Base-by-base conservation (phyloP, 2,888 invertebrate genomes). In the Deilephila porcellus region DNA sequence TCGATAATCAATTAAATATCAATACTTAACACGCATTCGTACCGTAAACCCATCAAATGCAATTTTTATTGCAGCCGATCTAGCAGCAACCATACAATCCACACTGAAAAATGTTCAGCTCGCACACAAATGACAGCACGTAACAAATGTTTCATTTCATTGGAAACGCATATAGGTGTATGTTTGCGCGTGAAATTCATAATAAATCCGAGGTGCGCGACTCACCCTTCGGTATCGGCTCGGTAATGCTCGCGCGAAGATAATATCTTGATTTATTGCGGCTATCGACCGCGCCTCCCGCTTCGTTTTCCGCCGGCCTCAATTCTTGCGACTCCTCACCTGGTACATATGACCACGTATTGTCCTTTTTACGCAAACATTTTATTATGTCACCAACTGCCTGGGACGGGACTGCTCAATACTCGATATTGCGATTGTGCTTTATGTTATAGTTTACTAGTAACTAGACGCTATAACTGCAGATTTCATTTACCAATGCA, bases 201-300 rank as follows among this genome's bases (percentile, higher is more conserved):
- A 37, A 71, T 71, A 63, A 62, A 71, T 80, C 81, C 77, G 81
- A 85, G 81, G 86, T 83, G 83, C 85, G 81, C 84, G 85, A 89
- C 88, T 88, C 86, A 90, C 90, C 90, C 91, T 90, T 91, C 87
- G 82, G 87, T 90, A 91, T 88, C 89, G 87, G 86, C 86, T 87
- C 82, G 82, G 88, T 90, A 90, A 92, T 91, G 91, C 92, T 89
- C 84, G 90, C 83, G 80, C 84, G 82, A 86, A 90, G 93, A 93
- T 93, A 93, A 88, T 87, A 93, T 93, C 93, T 92, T 93, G 92
- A 93, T 93, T 92, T 93, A 93, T 92, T 85, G 88, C 89, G 83
- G 89, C 87, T 90, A 92, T 92, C 90, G 87, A 85, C 86, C 88
- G 85, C 84, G 82, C 77, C 78, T 80, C 80, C 78, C 79, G 78